Conservation (phyloP, 23 tunicate species). For the Oikopleura dioica region DNA sequence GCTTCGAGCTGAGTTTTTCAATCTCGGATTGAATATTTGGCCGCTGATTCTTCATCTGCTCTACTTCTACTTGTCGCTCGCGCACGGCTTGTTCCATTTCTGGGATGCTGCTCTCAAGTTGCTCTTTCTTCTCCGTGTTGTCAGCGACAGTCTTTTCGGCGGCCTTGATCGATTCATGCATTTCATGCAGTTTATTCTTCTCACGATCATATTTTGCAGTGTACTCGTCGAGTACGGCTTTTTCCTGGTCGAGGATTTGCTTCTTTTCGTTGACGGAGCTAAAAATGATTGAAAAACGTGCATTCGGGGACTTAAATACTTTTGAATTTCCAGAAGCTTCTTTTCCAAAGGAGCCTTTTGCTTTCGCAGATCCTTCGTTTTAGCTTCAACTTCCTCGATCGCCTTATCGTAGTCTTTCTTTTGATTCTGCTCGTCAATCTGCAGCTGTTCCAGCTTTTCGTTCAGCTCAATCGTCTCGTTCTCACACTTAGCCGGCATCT, state of each 20-base stretch:
- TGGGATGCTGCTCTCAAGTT: constrained; percentile 11
- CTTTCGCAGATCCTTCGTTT: constrained; percentile 15
- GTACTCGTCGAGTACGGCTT: not conserved
- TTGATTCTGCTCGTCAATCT: constrained; percentile 34
- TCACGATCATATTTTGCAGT: constrained; percentile 19
- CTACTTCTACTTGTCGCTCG: not conserved
- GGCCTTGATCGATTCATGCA: constrained; percentile 20
- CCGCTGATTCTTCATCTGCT: not conserved
- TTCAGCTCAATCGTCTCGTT: constrained; percentile 16
- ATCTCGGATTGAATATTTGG: not conserved
- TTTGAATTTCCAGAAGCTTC: constrained; percentile 14
- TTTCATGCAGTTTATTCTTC: constrained; percentile 24
- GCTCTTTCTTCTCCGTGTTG: constrained; percentile 13
- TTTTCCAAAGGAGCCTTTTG: constrained; percentile 22
- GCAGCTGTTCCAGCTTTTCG: constrained; percentile 19
- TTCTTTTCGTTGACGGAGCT: not conserved
- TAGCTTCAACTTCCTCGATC: constrained; percentile 66
- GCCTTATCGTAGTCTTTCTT: constrained; percentile 49
- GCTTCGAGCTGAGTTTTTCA: not conserved
- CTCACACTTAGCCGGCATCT: constrained; percentile 3
- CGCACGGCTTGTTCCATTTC: constrained; percentile 16
- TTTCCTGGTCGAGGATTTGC: not conserved
- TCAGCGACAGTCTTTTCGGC: constrained; percentile 1
- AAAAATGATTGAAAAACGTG: not conserved
- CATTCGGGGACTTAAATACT: too few relatives aligned